phyloP scores from a whole-genome alignment of 2,888 invertebrate species.

The Zygothrica quintamaculata region DNA sequence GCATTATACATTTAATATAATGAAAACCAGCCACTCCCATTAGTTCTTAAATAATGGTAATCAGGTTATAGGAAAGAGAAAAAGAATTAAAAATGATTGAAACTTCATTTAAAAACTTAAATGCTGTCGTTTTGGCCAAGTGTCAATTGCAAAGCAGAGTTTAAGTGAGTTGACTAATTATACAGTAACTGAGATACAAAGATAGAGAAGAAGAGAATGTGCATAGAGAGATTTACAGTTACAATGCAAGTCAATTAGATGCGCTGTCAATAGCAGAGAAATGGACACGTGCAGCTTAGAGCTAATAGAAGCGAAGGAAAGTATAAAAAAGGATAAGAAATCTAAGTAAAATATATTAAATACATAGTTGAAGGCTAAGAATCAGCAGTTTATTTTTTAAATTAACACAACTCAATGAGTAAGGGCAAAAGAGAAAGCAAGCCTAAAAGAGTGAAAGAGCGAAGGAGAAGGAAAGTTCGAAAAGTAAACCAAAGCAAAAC shows the following conservation, averaged over 20 bases:
- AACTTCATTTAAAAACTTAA: slow-evolving; percentile 55
- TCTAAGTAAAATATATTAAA: slow-evolving; percentile 34
- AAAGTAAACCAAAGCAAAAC: slow-evolving; percentile 54
- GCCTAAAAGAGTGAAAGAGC: background rate
- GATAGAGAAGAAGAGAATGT: slow-evolving; percentile 9
- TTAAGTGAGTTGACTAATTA: slow-evolving; percentile 68
- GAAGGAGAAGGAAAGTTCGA: background rate
- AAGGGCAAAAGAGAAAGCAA: slow-evolving; percentile 4
- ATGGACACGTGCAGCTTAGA: slow-evolving; percentile 14
- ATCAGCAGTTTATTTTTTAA: slow-evolving; percentile 49
- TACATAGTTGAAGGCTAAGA: slow-evolving; percentile 44
- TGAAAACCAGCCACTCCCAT: too few species aligned
- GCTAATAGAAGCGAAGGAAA: too few species aligned
- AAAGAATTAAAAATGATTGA: slow-evolving; percentile 9
- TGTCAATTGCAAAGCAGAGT: slow-evolving; percentile 68
- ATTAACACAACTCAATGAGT: slow-evolving; percentile 34
- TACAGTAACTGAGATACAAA: slow-evolving; percentile 27
- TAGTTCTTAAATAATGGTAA: slow-evolving; percentile 40
- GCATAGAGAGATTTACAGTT: slow-evolving; percentile 14
- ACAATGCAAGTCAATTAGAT: slow-evolving; percentile 68
- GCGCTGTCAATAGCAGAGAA: slow-evolving; percentile 56
- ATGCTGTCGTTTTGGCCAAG: slow-evolving; percentile 43
- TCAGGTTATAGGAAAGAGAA: slow-evolving; percentile 20
- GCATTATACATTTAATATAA: too few species aligned
- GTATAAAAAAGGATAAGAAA: slow-evolving; percentile 2